Percentiles rank a stretch among this genome's conserved stretches.
phyloP scores from a whole-genome alignment of 2,113 vertebrate species.

The Sturnira hondurensis region DNA sequence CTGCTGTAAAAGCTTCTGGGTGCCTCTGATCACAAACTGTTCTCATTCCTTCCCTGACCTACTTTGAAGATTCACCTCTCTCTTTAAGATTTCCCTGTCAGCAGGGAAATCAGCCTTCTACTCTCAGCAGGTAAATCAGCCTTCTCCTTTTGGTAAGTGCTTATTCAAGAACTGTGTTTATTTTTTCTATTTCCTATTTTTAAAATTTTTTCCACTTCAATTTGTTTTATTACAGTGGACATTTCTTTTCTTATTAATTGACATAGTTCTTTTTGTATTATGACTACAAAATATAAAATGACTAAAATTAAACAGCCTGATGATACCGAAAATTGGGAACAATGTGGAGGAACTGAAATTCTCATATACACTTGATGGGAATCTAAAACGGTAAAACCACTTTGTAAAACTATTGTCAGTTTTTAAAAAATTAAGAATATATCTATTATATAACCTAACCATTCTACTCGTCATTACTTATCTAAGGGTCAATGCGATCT shows the following conservation, averaged over 20 bases:
- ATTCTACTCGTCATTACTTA: neutral
- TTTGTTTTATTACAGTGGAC: neutral
- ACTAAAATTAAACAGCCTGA: neutral
- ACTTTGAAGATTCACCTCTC: neutral
- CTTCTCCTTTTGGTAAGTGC: neutral
- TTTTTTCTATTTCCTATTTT: neutral
- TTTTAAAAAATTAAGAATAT: neutral
- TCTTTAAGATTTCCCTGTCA: neutral
- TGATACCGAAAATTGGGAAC: neutral
- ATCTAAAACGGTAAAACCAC: neutral
- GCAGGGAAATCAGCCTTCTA: neutral
- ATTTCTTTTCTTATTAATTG: neutral
- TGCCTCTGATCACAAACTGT: neutral
- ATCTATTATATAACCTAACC: neutral
- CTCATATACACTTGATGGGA: neutral
- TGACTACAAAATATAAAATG: neutral
- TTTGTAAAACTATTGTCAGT: neutral
- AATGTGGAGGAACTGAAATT: neutral
- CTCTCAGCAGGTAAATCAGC: neutral
- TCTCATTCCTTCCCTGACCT: neutral
- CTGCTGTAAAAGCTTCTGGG: neutral
- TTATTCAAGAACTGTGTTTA: neutral
- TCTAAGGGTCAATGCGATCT: neutral
- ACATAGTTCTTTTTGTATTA: neutral
- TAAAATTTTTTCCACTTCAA: neutral